Evolutionary conservation across 2,888 invertebrate species (phyloP).

Genomic region (Caenorhabditis becei): DNA sequence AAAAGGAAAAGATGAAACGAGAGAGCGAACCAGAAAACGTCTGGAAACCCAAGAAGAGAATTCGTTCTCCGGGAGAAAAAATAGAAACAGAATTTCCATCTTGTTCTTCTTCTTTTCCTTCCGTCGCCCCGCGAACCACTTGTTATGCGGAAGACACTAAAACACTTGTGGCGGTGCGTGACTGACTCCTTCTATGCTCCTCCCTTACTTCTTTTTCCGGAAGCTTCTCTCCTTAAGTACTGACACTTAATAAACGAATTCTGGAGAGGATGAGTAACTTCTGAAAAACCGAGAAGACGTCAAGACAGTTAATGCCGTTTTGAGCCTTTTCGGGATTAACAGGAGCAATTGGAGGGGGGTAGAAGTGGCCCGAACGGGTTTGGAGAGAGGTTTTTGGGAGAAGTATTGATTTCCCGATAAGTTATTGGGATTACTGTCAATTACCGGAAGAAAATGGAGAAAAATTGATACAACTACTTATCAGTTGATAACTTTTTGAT

Average conservation of each 20-base stretch:
- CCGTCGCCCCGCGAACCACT: constrained; percentile 23
- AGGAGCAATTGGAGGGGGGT: neutral
- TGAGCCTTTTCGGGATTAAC: neutral
- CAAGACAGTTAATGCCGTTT: neutral
- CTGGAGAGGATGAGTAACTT: neutral
- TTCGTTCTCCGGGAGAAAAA: neutral
- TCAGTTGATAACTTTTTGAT: no score
- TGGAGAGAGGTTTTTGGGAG: no score
- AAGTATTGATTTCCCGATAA: no score
- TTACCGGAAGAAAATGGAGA: no score
- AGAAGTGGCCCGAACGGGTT: neutral
- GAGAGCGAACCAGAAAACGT: neutral
- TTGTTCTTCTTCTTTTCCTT: neutral
- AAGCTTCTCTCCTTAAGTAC: neutral
- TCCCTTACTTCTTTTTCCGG: neutral
- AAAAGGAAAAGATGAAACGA: neutral
- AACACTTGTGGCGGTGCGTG: constrained; percentile 31
- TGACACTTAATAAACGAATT: constrained; percentile 1
- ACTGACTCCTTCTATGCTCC: constrained; percentile 16
- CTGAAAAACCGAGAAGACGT: neutral
- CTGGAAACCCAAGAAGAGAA: constrained; percentile 2
- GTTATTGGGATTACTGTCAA: no score
- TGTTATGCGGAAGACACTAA: constrained; percentile 42
- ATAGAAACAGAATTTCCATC: constrained; percentile 2
- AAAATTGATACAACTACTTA: no score